Conservation (phyloP, 2,113 vertebrate species). For the Phrynosoma blainvillii region DNA sequence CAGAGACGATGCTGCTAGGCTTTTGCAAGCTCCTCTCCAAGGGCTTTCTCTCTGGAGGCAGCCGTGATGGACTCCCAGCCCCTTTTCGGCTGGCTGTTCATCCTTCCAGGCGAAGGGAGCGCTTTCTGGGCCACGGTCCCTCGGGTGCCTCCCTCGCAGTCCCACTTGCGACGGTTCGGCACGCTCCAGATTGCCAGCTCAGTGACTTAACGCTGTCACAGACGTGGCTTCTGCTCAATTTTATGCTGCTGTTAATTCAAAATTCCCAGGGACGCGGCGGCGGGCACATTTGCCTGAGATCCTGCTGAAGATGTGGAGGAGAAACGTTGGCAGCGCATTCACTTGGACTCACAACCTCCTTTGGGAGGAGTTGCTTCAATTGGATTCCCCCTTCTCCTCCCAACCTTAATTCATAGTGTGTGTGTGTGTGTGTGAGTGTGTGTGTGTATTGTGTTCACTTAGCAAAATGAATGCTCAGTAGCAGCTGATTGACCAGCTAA, state of each 20-base stretch:
- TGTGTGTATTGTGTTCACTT: neutral
- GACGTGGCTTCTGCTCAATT: slow-evolving; percentile 6
- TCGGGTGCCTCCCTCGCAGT: neutral
- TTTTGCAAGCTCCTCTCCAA: neutral
- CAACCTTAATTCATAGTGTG: neutral
- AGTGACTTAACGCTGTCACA: neutral
- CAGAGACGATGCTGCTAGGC: neutral
- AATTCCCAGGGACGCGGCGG: neutral
- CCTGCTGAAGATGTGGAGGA: neutral
- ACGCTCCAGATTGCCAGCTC: neutral
- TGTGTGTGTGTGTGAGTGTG: neutral
- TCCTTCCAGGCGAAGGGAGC: neutral
- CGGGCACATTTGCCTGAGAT: neutral
- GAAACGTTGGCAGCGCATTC: neutral
- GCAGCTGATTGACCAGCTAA: neutral
- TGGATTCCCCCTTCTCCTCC: neutral
- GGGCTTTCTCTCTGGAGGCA: slow-evolving; percentile 4
- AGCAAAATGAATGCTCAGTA: neutral
- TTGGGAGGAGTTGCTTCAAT: neutral
- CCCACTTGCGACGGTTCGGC: neutral
- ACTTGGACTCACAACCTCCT: neutral
- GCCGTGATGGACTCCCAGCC: neutral
- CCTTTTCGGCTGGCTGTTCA: neutral
- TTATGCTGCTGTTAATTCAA: slow-evolving; percentile 7
- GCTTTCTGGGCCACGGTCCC: slow-evolving; percentile 15